These are phyloP conservation scores for Argya squamiceps DNA, from an alignment of 2,797 vertebrate species.

Conservation along the genomic window DNA sequence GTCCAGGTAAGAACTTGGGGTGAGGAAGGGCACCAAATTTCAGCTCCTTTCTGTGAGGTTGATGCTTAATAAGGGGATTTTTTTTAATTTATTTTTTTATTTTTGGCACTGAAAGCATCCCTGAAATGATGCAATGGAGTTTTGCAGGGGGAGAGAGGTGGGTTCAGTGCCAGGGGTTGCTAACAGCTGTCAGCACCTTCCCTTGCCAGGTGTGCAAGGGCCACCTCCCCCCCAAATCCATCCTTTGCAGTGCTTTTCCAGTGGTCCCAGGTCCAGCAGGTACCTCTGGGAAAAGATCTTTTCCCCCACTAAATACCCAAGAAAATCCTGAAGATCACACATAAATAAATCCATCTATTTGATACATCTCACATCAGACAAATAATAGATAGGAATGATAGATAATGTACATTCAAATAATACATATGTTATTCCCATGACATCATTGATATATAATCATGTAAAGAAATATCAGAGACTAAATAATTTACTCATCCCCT, in stretches of 20 bases:
- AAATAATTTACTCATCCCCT: not conserved
- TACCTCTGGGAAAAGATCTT: not conserved
- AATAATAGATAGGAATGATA: not conserved
- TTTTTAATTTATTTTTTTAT: not conserved
- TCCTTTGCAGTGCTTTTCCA: not conserved
- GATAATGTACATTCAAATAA: not conserved
- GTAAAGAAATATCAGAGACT: not conserved
- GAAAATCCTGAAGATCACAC: not conserved
- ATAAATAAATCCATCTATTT: fast-evolving
- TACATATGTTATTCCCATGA: not conserved
- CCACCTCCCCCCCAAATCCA: fast-evolving
- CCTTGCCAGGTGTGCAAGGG: not conserved
- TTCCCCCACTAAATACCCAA: not conserved
- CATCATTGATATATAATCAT: fast-evolving
- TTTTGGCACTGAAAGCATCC: not conserved
- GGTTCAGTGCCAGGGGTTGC: not conserved
- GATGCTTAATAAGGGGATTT: not conserved
- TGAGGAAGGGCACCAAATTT: not conserved
- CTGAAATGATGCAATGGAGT: not conserved
- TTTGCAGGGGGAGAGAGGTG: not conserved
- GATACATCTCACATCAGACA: not conserved
- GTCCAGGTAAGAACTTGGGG: not conserved
- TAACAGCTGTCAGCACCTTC: not conserved
- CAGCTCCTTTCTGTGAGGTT: fast-evolving
- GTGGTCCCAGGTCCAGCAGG: not conserved